Conservation (phyloP, 2,113 vertebrate species). For the Cnemophilus loriae region DNA sequence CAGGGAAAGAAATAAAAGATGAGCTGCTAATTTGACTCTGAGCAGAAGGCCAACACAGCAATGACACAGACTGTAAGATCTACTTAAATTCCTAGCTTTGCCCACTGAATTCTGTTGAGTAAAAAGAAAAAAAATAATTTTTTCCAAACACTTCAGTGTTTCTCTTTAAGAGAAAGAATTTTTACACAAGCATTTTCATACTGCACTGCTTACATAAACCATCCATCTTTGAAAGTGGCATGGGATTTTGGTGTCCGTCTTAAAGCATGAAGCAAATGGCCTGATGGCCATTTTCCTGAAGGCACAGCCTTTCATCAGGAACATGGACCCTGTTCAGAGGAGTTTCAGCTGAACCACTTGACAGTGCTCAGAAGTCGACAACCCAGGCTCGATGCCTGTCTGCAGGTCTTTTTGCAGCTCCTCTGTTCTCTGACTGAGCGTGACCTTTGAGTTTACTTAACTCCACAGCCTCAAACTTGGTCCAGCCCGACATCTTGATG, state of each 20-base stretch:
- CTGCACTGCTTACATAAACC: background rate
- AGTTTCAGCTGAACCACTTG: background rate
- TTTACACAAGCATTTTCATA: background rate
- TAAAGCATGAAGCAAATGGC: background rate
- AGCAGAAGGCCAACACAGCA: background rate
- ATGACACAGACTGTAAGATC: background rate
- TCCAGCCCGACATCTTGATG: background rate
- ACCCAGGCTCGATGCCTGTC: background rate
- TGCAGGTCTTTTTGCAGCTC: background rate
- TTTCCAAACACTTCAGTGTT: background rate
- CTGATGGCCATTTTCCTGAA: background rate
- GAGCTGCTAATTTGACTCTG: background rate
- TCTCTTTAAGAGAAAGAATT: background rate
- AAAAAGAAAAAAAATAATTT: background rate
- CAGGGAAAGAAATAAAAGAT: background rate
- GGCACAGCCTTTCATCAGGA: background rate
- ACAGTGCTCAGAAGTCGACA: background rate
- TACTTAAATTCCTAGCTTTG: background rate
- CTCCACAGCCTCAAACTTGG: background rate
- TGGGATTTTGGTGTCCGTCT: background rate
- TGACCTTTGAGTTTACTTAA: background rate
- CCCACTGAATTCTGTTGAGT: background rate
- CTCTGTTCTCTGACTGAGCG: background rate
- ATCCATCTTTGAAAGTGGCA: accelerated
- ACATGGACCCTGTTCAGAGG: background rate